These are phyloP conservation scores for Coturnix japonica DNA, from an alignment of 2,113 vertebrate species.

Conservation along the genomic window DNA sequence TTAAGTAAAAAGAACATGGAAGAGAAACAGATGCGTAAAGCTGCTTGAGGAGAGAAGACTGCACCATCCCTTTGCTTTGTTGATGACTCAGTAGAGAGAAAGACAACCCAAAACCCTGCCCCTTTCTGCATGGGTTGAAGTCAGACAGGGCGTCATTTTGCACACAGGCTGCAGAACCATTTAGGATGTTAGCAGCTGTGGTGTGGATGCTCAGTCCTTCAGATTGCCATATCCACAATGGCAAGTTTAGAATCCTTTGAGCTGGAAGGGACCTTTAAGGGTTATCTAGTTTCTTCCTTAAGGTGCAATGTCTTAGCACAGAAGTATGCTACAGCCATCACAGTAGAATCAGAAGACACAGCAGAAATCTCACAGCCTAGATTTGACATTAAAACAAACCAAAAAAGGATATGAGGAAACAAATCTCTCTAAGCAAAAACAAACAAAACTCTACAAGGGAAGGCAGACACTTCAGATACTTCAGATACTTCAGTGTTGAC, in stretches of 20 bases:
- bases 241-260: no score
- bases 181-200: fast-evolving
- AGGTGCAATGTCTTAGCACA: fast-evolving
- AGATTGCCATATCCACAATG: background rate
- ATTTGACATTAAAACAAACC: background rate
- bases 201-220: background rate
- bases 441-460: no score
- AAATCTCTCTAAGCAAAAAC: background rate
- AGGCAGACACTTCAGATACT: no score
- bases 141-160: background rate
- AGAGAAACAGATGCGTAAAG: background rate
- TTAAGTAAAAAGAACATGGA: background rate
- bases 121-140: background rate
- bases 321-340: background rate
- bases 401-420: background rate
- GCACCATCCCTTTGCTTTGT: background rate
- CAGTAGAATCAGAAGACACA: background rate
- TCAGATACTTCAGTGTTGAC: background rate
- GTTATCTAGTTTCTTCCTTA: background rate
- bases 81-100: background rate
- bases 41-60: background rate
- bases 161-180: background rate
- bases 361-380: background rate
- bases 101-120: fast-evolving
- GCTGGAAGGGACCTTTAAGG: no score